A percentile compares a stretch with the other conserved stretches of the same genome.
phyloP scores from a whole-genome alignment of 2,888 invertebrate genomes.

The Platycheirus albimanus region DNA sequence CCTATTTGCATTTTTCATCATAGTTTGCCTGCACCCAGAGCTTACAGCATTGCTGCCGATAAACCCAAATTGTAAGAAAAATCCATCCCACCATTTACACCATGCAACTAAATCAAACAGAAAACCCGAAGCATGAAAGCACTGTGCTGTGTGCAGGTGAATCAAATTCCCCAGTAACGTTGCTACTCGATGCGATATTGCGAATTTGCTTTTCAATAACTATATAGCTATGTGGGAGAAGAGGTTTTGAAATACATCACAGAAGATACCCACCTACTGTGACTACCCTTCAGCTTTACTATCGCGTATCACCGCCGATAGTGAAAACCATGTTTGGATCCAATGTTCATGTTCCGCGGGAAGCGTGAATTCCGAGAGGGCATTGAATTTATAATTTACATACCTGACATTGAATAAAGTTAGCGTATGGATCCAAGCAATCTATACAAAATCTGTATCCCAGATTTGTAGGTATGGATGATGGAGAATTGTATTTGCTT shows the following conservation, averaged over 20 bases:
- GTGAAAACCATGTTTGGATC: slow-evolving; percentile 23
- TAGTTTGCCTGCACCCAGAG: slow-evolving; percentile 12
- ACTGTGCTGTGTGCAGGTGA: not conserved
- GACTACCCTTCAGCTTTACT: too few species aligned
- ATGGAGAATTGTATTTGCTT: slow-evolving; percentile 48
- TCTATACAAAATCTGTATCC: slow-evolving; percentile 18
- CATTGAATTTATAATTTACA: slow-evolving; percentile 30
- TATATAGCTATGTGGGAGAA: slow-evolving; percentile 19
- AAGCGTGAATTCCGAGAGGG: not conserved
- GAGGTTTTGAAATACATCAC: slow-evolving; percentile 17
- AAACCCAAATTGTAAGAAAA: slow-evolving; percentile 27
- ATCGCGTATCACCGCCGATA: too few species aligned
- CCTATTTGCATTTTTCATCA: slow-evolving; percentile 43
- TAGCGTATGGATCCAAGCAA: slow-evolving; percentile 12
- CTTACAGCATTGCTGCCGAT: not conserved
- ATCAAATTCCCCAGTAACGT: slow-evolving; percentile 46
- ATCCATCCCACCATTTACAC: too few species aligned
- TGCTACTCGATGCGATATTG: slow-evolving; percentile 30
- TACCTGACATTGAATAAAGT: slow-evolving; percentile 6
- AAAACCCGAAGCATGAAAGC: slow-evolving; percentile 12
- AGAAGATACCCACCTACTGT: too few species aligned
- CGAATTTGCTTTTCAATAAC: slow-evolving; percentile 51
- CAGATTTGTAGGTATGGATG: slow-evolving; percentile 2
- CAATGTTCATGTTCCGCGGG: not conserved
- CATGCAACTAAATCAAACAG: slow-evolving; percentile 38